A percentile compares a stretch with the other conserved stretches of the same genome.
Evolutionary conservation across 2,797 vertebrate genomes (phyloP).

Genomic region (Malurus splendens): DNA sequence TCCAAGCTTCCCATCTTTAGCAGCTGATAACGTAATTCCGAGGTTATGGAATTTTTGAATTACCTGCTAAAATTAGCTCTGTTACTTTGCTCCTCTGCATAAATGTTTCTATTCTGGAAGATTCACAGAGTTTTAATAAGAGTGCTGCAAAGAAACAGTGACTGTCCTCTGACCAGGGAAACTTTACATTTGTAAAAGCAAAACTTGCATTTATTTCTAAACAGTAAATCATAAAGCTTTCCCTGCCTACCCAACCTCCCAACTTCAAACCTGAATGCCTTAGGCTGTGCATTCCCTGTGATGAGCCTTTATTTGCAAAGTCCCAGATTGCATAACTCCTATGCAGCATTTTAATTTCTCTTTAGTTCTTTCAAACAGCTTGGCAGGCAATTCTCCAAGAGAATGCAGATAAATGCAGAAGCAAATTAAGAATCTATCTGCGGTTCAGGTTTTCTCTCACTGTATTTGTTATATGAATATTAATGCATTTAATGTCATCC

Average conservation of each 20-base stretch:
- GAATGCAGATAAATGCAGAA: constrained; percentile 60
- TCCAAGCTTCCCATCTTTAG: neutral
- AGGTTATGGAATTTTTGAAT: neutral
- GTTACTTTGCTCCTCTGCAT: neutral
- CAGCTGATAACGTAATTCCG: neutral
- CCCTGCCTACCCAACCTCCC: neutral
- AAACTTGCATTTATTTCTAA: neutral
- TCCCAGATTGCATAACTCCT: constrained; percentile 41
- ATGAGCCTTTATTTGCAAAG: constrained; percentile 38
- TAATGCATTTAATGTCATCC: constrained; percentile 22
- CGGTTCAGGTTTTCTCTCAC: constrained; percentile 19
- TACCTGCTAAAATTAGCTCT: neutral
- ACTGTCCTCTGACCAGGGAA: neutral
- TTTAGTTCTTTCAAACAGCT: constrained; percentile 44
- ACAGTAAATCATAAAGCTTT: neutral
- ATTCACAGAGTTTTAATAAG: neutral
- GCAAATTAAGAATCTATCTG: constrained; percentile 52
- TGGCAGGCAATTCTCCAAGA: constrained; percentile 57
- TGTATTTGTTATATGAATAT: constrained; percentile 44
- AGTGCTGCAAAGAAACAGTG: neutral
- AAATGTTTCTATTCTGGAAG: neutral
- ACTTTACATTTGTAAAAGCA: neutral
- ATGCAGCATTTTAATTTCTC: constrained; percentile 59
- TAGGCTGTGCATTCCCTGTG: neutral
- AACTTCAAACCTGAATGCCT: constrained; percentile 30